Conservation (phyloP, 2,113 vertebrate genomes). For the Sorex araneus region DNA sequence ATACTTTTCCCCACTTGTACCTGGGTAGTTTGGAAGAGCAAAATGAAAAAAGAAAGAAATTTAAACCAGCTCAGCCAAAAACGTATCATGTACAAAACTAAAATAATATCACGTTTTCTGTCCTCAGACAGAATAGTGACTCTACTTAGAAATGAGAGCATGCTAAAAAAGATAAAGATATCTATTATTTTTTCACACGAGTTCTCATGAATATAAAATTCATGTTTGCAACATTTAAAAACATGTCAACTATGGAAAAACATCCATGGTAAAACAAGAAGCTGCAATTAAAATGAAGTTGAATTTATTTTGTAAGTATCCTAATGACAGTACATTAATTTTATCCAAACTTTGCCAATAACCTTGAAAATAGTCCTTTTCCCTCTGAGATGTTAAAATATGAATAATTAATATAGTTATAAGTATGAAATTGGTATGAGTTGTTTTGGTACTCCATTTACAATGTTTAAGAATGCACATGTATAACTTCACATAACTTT, state of each 20-base stretch:
- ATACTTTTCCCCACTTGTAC: neutral
- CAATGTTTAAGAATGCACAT: slow-evolving; percentile 81
- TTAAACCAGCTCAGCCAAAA: slow-evolving; percentile 9
- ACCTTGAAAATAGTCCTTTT: slow-evolving; percentile 10
- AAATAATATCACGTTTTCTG: slow-evolving; percentile 49
- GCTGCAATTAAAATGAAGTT: slow-evolving; percentile 57
- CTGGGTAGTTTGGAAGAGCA: neutral
- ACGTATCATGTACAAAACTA: neutral
- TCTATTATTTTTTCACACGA: slow-evolving; percentile 32
- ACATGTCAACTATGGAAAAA: slow-evolving; percentile 2
- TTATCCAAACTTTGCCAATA: slow-evolving; percentile 49
- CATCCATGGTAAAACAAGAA: slow-evolving; percentile 33
- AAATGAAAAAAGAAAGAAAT: neutral
- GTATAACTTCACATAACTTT: slow-evolving; percentile 86
- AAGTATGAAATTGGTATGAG: slow-evolving; percentile 68
- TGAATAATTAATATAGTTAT: slow-evolving; percentile 64
- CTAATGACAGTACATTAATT: slow-evolving; percentile 42
- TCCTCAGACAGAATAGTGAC: neutral
- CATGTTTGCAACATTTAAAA: slow-evolving; percentile 45
- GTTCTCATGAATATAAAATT: slow-evolving; percentile 55
- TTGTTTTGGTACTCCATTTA: slow-evolving; percentile 83
- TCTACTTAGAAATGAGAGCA: slow-evolving; percentile 17
- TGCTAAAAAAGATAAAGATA: slow-evolving; percentile 1
- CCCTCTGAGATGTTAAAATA: slow-evolving; percentile 24
- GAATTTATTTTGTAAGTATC: slow-evolving; percentile 32